Percentiles rank a stretch among this genome's conserved stretches.
phyloP scores from a whole-genome alignment of 1,140 invertebrate genomes.

The Lasioglossum albipes region DNA sequence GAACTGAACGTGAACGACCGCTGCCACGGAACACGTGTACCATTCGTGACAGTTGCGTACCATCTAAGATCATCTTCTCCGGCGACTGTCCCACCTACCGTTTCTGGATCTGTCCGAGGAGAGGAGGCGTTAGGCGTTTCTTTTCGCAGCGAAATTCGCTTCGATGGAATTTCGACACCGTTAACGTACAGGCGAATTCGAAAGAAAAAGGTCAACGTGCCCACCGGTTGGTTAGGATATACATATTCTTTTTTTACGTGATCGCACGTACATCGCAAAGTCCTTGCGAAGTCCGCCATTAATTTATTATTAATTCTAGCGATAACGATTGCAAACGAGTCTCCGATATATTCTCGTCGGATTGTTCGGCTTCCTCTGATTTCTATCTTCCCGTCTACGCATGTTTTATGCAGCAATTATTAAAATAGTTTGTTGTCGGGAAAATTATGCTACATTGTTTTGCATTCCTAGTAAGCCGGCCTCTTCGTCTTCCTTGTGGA shows the following conservation, averaged over 20 bases:
- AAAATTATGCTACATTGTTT: not conserved
- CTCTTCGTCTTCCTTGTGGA: slow-evolving; percentile 1
- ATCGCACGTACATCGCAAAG: too few relatives aligned
- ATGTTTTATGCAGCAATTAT: not conserved
- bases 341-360: too few relatives aligned
- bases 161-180: not conserved
- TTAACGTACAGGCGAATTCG: not conserved
- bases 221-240: not conserved
- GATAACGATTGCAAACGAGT: too few relatives aligned
- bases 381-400: too few relatives aligned
- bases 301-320: too few relatives aligned
- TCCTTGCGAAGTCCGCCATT: too few relatives aligned
- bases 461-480: not conserved
- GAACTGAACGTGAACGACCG: slow-evolving; percentile 33
- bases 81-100: slow-evolving; percentile 1
- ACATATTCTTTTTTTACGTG: too few relatives aligned
- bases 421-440: not conserved
- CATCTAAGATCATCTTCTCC: slow-evolving; percentile 54
- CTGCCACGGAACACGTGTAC: slow-evolving; percentile 40
- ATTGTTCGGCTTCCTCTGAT: too few relatives aligned
- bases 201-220: not conserved
- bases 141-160: not conserved
- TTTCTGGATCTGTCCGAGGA: not conserved
- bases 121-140: not conserved
- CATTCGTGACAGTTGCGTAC: slow-evolving; percentile 57